phyloP scores from a whole-genome alignment of 2,113 vertebrate species.

The Microcebus tavaratra region DNA sequence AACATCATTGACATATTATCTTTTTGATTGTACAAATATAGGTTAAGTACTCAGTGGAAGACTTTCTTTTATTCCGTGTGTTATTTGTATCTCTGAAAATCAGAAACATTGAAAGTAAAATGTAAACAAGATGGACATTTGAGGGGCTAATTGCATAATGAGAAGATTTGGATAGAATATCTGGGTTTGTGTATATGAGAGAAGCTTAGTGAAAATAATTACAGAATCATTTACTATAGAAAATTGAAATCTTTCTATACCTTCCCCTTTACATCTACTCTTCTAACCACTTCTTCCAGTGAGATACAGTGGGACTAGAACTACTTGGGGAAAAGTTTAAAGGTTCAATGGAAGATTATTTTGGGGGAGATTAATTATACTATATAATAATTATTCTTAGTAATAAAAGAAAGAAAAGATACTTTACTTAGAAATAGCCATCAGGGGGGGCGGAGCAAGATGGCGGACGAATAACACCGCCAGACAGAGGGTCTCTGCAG shows the following conservation, averaged over 20 bases:
- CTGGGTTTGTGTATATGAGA: not conserved
- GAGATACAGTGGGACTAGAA: not conserved
- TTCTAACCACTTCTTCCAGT: not conserved
- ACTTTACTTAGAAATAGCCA: not conserved
- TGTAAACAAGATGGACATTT: not conserved
- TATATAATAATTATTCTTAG: not conserved
- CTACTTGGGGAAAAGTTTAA: not conserved
- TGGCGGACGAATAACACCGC: too few relatives aligned
- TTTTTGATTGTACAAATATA: not conserved
- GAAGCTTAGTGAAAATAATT: conserved; percentile 21
- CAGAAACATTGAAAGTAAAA: not conserved
- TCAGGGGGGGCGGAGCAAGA: too few relatives aligned
- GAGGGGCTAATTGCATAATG: not conserved
- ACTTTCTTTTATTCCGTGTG: not conserved
- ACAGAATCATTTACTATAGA: not conserved
- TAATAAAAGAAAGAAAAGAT: not conserved
- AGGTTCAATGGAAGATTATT: not conserved
- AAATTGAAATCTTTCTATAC: conserved; percentile 32
- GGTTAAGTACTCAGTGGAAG: not conserved
- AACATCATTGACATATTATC: not conserved
- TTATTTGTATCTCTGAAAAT: not conserved
- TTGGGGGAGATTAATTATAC: not conserved
- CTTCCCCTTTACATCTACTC: not conserved
- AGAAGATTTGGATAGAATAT: not conserved
- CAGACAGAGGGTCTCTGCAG: too few relatives aligned